Base-by-base conservation (phyloP, 1,140 invertebrate species). In the Formica exsecta region DNA sequence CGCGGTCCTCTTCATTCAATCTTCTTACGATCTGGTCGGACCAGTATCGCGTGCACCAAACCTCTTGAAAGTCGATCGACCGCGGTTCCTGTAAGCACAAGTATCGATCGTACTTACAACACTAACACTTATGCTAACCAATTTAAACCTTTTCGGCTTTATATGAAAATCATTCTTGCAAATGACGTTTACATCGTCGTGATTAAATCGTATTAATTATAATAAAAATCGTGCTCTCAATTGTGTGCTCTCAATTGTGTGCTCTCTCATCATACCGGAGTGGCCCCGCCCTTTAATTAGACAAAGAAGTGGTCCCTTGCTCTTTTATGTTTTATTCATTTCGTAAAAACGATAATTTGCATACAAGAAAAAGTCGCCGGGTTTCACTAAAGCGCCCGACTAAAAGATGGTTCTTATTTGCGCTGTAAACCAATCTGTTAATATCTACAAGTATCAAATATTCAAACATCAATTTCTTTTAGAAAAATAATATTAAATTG, bases 1-100 rank as follows among this genome's bases (percentile, higher is more conserved):
- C 54, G 85, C 88, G 71, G 71, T 84, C 41, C 86, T 90, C 87
- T 92, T 91, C 91, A 91, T 92, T 91, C 89, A 92, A 70, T 48
- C 79, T 81, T 85, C 74, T 87, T 79, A 86, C 86, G 80, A 92
- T 85, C 91, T 86, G 89, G 91, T 91, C 75, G 74, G 77, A 91
- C 92, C 89, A 89, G 90, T 92, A 92, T 90, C 86, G 79, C 71
- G 48, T 81, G 87, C 54, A 81, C 65, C 65, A 88, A 83, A 73
- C 57, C 74, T 54, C 76, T 87, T 85, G 81, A 89, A 92, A 91
- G 90, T 92, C 89, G 90, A 89, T 91, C 86, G 88, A 51, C 36
- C 73, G 22, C 22, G 59, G 32, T 61, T 54, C 25, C 71, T 41
- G 74, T 71, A 32, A 81, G 29, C 70, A 48, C 51, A 80, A 81